Conservation (phyloP, 2,113 vertebrate species). For the Nematolebias whitei region DNA sequence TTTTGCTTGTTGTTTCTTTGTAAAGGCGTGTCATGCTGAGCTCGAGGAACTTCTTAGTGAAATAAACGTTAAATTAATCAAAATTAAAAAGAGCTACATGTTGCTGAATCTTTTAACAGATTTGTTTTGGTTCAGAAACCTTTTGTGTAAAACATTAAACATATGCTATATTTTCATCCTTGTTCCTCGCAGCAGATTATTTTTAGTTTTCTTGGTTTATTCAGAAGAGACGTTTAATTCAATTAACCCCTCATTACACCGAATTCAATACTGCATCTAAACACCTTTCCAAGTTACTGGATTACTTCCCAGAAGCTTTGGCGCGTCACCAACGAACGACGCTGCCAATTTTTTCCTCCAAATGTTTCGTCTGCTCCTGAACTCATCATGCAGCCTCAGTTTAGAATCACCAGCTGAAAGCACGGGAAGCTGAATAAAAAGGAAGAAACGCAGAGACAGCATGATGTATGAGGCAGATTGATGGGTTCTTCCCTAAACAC, state of each 20-base stretch:
- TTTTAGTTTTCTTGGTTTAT: neutral
- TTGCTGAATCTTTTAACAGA: neutral
- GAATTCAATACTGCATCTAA: constrained; percentile 49
- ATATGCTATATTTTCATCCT: neutral
- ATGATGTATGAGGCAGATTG: constrained; percentile 34
- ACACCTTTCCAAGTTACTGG: constrained; percentile 56
- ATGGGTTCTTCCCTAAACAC: neutral
- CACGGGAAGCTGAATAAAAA: constrained; percentile 31
- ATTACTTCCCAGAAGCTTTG: constrained; percentile 59
- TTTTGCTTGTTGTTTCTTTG: no score
- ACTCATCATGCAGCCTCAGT: constrained; percentile 29
- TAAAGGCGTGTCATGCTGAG: no score
- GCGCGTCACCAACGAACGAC: constrained; percentile 44
- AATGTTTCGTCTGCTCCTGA: constrained; percentile 46
- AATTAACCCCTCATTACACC: constrained; percentile 66
- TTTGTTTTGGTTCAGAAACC: neutral
- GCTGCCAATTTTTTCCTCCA: constrained; percentile 55
- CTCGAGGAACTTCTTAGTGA: no score
- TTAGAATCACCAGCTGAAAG: constrained; percentile 10
- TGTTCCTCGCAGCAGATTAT: neutral
- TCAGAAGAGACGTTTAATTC: constrained; percentile 37
- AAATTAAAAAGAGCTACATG: no score
- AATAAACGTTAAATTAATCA: no score
- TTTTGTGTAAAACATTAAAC: neutral
- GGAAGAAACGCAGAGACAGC: constrained; percentile 14